Percentiles rank a stretch among this genome's conserved stretches.
Evolutionary conservation across 2,797 vertebrate genomes (phyloP).

Genomic region (Mus spretus): DNA sequence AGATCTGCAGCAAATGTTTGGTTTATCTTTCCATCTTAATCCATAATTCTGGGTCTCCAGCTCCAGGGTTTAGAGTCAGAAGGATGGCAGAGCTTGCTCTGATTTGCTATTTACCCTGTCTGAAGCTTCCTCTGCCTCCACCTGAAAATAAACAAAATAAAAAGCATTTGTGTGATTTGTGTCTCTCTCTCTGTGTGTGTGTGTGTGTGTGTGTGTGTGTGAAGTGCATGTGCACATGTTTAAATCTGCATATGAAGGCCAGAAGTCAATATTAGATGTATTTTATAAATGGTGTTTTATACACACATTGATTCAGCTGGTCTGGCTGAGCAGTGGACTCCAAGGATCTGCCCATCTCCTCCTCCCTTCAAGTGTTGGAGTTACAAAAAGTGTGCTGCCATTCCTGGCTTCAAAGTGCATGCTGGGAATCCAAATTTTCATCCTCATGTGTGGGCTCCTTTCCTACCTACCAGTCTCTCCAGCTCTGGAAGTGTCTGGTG

Average conservation of each 20-base stretch:
- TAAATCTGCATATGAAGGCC: not conserved
- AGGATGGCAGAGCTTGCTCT: not conserved
- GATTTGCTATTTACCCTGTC: not conserved
- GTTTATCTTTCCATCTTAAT: not conserved
- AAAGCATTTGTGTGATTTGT: not conserved
- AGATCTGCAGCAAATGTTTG: not conserved
- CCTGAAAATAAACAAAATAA: constrained; percentile 42
- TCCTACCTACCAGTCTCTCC: not conserved
- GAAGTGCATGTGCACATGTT: not conserved
- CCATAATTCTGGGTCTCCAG: not conserved
- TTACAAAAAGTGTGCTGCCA: too few species aligned
- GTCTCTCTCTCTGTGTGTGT: not conserved
- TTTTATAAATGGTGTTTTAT: not conserved
- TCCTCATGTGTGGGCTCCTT: not conserved
- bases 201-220: not conserved
- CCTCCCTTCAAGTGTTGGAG: too few species aligned
- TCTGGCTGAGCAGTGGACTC: not conserved
- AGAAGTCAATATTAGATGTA: not conserved
- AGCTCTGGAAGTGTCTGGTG: not conserved
- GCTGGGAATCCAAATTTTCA: not conserved
- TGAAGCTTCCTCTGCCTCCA: not conserved
- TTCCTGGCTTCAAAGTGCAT: too few species aligned
- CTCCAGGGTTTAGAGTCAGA: not conserved
- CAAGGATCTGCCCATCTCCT: not conserved
- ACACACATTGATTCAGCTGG: not conserved